phyloP scores from a whole-genome alignment of 1,140 invertebrate genomes.

The Coboldia fuscipes region DNA sequence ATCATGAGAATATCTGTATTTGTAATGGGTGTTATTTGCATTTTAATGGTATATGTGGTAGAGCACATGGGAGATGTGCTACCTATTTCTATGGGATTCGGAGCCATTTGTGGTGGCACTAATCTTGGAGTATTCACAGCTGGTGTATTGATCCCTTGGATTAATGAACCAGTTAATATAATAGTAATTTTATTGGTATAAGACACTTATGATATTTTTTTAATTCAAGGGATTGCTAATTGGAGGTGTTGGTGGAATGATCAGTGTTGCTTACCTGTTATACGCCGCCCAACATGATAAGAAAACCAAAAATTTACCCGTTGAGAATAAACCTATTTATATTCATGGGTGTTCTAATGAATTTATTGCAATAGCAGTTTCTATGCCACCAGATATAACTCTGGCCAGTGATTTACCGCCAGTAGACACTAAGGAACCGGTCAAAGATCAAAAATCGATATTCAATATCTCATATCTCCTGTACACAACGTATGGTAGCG shows the following conservation, averaged over 20 bases:
- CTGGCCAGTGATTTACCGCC: constrained; percentile 6
- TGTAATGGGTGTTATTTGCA: constrained; percentile 38
- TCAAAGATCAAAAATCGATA: background rate
- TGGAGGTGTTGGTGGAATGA: constrained; percentile 49
- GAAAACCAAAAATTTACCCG: constrained; percentile 30
- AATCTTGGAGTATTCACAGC: constrained; percentile 58
- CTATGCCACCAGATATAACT: constrained; percentile 6
- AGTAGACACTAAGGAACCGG: constrained; percentile 1
- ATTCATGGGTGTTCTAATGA: constrained; percentile 47
- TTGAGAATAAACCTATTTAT: constrained; percentile 37
- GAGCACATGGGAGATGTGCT: constrained; percentile 38
- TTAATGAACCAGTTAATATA: constrained; percentile 38
- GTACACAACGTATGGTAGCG: constrained; percentile 20
- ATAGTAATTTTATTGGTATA: background rate
- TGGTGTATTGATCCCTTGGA: constrained; percentile 60
- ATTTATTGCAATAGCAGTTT: constrained; percentile 12
- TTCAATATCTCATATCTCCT: constrained; percentile 36
- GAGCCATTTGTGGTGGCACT: constrained; percentile 47
- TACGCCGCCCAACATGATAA: constrained; percentile 52
- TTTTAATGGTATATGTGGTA: constrained; percentile 34
- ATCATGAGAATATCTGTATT: constrained; percentile 48
- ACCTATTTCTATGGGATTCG: constrained; percentile 38
- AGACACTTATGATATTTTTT: background rate
- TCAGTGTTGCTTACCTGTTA: constrained; percentile 47
- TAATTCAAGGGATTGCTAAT: constrained; percentile 1